Evolutionary conservation across 2,797 vertebrate genomes (phyloP).

Genomic region (Trachops cirrhosus): DNA sequence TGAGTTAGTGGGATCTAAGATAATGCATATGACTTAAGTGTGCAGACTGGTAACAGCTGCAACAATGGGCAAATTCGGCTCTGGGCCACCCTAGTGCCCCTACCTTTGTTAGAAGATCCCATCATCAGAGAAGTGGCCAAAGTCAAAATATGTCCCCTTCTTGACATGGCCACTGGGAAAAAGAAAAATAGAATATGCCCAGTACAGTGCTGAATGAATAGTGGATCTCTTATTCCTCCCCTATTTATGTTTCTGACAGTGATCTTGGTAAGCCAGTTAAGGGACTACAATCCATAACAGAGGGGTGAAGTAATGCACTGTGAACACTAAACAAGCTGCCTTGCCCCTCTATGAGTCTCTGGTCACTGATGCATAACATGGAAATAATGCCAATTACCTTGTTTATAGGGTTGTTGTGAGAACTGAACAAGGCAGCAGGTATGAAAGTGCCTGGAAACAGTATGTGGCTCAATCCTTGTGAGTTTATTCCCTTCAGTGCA

Average conservation of each 20-base stretch:
- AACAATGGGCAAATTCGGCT: conserved; percentile 10
- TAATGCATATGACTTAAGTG: background rate
- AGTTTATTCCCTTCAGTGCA: background rate
- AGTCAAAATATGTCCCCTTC: background rate
- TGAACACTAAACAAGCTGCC: background rate
- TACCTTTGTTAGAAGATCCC: background rate
- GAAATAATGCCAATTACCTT: background rate
- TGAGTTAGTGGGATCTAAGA: background rate
- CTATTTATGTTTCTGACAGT: conserved; percentile 15
- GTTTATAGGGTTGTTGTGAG: background rate
- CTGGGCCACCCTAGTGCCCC: background rate
- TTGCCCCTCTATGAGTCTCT: background rate
- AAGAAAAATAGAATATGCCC: background rate
- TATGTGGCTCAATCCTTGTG: background rate
- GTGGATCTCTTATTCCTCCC: background rate
- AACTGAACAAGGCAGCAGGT: background rate
- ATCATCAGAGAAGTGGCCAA: background rate
- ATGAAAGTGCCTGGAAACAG: background rate
- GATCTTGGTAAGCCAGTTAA: background rate
- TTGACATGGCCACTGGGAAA: background rate
- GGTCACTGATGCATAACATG: background rate
- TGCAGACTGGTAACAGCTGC: background rate
- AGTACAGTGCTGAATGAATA: background rate
- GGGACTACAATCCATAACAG: background rate
- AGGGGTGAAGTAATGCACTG: background rate